Evolutionary conservation across 2,113 vertebrate species (phyloP).

Genomic region (Alces alces): DNA sequence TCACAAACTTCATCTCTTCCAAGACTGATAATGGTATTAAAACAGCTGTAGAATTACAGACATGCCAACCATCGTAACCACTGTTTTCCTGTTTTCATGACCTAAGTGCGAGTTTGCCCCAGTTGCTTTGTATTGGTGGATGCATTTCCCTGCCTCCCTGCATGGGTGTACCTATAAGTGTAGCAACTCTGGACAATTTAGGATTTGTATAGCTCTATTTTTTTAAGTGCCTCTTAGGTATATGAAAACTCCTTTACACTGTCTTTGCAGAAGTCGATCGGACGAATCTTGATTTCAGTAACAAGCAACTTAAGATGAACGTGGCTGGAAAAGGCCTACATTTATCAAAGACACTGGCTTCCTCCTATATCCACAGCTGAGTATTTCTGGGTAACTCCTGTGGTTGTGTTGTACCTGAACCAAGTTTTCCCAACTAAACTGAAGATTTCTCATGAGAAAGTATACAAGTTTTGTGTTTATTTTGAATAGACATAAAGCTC

Average conservation of each 20-base stretch:
- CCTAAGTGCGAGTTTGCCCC: background rate
- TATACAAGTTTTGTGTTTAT: background rate
- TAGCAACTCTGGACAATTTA: background rate
- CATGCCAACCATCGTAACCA: background rate
- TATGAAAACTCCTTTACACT: background rate
- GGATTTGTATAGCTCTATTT: background rate
- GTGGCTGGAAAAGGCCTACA: background rate
- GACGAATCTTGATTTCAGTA: background rate
- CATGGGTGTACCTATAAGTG: rapidly evolving
- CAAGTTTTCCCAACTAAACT: background rate
- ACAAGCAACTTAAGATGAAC: background rate
- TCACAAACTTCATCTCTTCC: background rate
- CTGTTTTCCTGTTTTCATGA: background rate
- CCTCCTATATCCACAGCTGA: background rate
- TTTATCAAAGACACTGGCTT: background rate
- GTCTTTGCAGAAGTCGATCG: background rate
- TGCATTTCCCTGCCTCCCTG: background rate
- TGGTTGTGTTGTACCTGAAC: background rate
- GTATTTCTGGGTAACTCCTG: background rate
- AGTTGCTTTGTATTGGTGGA: background rate
- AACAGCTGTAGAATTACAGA: background rate
- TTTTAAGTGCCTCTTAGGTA: background rate
- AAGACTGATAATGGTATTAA: background rate
- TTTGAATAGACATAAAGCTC: background rate
- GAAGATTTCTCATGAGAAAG: background rate